Evolutionary conservation across 2,888 invertebrate species (phyloP).

Genomic region (Homarus gammarus): DNA sequence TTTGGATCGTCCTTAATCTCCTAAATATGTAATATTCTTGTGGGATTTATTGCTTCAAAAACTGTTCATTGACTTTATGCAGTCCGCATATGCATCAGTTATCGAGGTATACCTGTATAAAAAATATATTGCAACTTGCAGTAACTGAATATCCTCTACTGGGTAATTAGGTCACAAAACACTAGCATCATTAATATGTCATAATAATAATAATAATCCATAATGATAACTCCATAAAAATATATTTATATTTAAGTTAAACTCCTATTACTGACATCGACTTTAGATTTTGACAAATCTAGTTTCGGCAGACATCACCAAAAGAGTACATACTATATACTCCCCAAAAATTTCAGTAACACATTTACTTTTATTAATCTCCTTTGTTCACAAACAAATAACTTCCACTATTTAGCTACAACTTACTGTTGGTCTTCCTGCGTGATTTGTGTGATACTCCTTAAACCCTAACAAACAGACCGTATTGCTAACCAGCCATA

Average conservation of each 20-base stretch:
- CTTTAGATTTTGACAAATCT: too few species aligned
- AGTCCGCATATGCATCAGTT: background rate
- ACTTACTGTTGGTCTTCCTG: background rate
- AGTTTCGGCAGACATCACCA: background rate
- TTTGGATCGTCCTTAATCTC: too few species aligned
- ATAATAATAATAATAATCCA: too few species aligned
- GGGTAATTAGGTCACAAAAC: too few species aligned
- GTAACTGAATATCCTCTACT: background rate
- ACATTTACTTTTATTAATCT: background rate
- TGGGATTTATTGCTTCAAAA: too few species aligned
- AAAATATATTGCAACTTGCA: background rate
- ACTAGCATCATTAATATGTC: too few species aligned
- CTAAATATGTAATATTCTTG: too few species aligned
- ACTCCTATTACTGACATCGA: too few species aligned
- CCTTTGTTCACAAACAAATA: background rate
- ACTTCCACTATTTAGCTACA: background rate
- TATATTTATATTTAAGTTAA: too few species aligned
- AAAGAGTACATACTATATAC: background rate
- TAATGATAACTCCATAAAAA: too few species aligned
- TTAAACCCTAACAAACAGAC: constrained; percentile 70
- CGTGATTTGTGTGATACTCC: background rate
- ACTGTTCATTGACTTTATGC: too few species aligned
- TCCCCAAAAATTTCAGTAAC: background rate
- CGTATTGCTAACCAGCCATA: constrained; percentile 76
- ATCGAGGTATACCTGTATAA: background rate